Base-by-base conservation (phyloP, 2,113 vertebrate genomes). In the Delphinus delphis region DNA sequence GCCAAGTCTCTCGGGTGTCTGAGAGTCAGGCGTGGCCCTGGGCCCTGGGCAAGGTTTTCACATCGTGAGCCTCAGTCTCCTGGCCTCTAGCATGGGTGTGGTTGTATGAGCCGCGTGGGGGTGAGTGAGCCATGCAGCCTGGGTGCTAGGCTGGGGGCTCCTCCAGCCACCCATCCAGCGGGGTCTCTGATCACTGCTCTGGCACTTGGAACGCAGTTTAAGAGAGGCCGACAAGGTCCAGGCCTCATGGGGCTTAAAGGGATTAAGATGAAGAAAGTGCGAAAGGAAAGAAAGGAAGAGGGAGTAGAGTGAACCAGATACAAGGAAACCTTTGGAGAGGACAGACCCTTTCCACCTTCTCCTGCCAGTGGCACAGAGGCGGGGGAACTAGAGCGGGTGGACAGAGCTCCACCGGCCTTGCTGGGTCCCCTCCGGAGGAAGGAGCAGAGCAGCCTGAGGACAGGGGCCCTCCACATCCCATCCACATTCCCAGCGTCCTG, bases 111-210 rank as follows among this genome's bases (percentile, higher is more conserved):
- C 41, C 50, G 5, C 0, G 1, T 17, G 25, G 31, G n/a, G 10
- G 31, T 0, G 13, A 15, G 55, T 0, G 44, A 44, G 41, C 10
- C 1, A 17, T 0, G 8, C 4, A 47, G 47, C 3, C 31, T 5
- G 47, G 73, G 58, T 26, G 6, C 73, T 55, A 3, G 36, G 23
- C 73, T 33, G 12, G 28, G 79, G 38, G 28, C 47, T 26, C 36
- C 60, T 33, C 28, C 65, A 17, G 14, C 10, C 7, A 4, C 8
- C 21, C 62, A 2, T 0, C 38, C 3, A 1, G 4, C 1, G 5
- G 36, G 82, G 62, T 20, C 83, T 60, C 83, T 17, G 70, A 50
- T 63, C 13, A 3, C 63, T 36, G 50, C 41, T 62, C 12, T 26
- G 74, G 38, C 53, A 20, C 53, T 11, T 31, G 38, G 50, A 36